phyloP scores from a whole-genome alignment of 1,140 invertebrate genomes.

The Glomeris maerens region DNA sequence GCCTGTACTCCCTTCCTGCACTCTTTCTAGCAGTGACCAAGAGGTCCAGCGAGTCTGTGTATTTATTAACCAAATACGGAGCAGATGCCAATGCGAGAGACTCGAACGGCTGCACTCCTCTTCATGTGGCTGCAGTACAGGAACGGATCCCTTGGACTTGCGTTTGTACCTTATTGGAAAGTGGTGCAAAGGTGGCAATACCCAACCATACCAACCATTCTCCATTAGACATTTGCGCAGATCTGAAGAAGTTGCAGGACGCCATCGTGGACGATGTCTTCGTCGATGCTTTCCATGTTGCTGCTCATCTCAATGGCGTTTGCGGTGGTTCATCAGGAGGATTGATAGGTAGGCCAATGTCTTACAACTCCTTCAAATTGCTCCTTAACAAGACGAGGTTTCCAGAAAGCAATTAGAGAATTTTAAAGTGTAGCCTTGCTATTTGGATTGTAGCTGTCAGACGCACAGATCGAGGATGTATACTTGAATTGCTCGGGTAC shows the following conservation, averaged over 20 bases:
- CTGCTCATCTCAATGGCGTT: neutral
- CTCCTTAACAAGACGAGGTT: no score
- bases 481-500: no score
- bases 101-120: conserved; percentile 37
- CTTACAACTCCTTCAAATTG: no score
- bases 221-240: conserved; percentile 32
- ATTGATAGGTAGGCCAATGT: no score
- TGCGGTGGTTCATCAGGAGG: neutral
- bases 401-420: no score
- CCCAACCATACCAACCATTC: conserved; percentile 32
- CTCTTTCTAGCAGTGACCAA: conserved; percentile 39
- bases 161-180: conserved; percentile 37
- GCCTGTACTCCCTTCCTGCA: conserved; percentile 38
- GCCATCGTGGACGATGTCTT: conserved; percentile 30
- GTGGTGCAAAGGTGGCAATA: conserved; percentile 35
- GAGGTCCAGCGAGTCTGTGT: conserved; percentile 35
- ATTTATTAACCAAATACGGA: conserved; percentile 40
- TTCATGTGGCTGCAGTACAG: conserved; percentile 39
- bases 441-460: no score
- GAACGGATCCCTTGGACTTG: conserved; percentile 37
- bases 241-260: conserved; percentile 34
- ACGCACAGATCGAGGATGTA: no score
- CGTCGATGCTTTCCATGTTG: neutral
- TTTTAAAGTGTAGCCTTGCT: no score
- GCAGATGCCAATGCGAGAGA: conserved; percentile 36